phyloP scores from a whole-genome alignment of 2,113 vertebrate genomes.

The Struthio camelus region DNA sequence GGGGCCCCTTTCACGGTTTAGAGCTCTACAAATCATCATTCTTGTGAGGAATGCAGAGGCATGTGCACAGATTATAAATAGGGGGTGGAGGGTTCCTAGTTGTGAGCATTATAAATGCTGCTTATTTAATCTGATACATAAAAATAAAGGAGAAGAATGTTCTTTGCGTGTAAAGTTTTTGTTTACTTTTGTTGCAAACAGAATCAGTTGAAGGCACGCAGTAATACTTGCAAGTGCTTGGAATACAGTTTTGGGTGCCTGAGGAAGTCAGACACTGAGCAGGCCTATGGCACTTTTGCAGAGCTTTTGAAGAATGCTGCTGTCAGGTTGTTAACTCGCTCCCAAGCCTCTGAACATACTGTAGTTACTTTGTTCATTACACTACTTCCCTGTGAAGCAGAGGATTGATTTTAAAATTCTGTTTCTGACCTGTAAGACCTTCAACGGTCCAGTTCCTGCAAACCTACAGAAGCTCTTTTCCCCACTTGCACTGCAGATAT shows the following conservation, averaged over 20 bases:
- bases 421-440: constrained; percentile 16
- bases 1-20: not conserved
- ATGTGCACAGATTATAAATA: not conserved
- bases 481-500: not conserved
- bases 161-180: not conserved
- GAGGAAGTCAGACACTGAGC: not conserved
- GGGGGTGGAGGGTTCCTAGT: not conserved
- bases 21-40: not conserved
- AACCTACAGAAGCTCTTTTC: not conserved
- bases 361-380: not conserved
- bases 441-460: not conserved
- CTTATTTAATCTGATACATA: not conserved
- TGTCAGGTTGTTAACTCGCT: not conserved
- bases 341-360: not conserved
- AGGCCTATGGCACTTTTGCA: not conserved
- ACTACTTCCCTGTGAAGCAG: not conserved
- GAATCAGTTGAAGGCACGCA: not conserved
- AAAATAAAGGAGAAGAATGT: not conserved
- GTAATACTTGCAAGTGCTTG: not conserved
- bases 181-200: not conserved
- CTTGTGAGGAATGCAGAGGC: not conserved
- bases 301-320: not conserved
- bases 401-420: constrained; percentile 23
- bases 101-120: not conserved
- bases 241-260: not conserved